phyloP scores from a whole-genome alignment of 2,113 vertebrate genomes.

The Probosciger aterrimus region DNA sequence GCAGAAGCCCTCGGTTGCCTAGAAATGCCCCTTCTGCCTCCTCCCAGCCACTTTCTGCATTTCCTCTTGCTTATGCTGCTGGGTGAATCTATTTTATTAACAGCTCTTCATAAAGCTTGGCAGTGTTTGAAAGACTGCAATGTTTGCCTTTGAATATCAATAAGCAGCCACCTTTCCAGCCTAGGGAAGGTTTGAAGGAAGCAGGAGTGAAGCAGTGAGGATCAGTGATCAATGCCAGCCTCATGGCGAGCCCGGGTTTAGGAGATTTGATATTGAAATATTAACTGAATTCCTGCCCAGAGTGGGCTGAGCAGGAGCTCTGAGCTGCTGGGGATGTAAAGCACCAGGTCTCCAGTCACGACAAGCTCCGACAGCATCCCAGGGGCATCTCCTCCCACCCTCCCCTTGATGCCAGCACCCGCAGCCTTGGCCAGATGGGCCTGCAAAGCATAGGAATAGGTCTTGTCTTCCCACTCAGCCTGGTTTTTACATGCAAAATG shows the following conservation, averaged over 20 bases:
- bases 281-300: background rate
- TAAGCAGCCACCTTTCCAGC: background rate
- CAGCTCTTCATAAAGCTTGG: conserved; percentile 18
- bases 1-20: background rate
- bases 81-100: conserved; percentile 44
- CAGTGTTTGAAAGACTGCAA: conserved; percentile 35
- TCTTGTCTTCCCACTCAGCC: background rate
- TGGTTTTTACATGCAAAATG: background rate
- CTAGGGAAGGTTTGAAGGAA: conserved; percentile 13
- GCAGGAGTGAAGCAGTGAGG: conserved; percentile 30
- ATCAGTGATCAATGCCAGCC: conserved; percentile 36
- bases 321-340: background rate
- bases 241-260: background rate
- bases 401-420: background rate
- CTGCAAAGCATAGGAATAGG: background rate
- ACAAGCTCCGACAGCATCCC: accelerated
- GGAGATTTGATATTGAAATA: conserved; percentile 41
- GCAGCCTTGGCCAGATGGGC: accelerated
- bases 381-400: background rate
- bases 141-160: conserved; percentile 54
- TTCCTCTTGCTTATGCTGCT: background rate
- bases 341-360: accelerated
- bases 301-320: background rate
- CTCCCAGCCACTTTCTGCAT: background rate
- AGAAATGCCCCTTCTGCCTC: background rate